These are phyloP conservation scores for Germaria angustata DNA, from an alignment of 2,888 invertebrate genomes.

Conservation along the genomic window DNA sequence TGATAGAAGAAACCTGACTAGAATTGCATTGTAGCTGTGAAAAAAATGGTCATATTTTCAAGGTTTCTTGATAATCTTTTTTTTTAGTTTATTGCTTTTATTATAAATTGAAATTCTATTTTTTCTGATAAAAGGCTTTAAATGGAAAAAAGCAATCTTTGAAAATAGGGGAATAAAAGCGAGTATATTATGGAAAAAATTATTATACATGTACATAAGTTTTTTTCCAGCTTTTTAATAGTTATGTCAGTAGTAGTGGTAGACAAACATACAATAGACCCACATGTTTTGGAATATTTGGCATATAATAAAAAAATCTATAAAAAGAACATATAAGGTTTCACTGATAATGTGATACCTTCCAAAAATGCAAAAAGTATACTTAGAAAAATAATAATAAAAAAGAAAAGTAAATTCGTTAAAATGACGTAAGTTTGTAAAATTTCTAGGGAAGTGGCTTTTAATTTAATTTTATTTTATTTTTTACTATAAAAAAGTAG, in stretches of 20 bases:
- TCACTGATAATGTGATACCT: constrained; percentile 65
- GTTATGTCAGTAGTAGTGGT: constrained; percentile 31
- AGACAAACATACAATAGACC: constrained; percentile 53
- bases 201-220: neutral
- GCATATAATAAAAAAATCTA: constrained; percentile 12
- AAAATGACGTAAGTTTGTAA: constrained; percentile 40
- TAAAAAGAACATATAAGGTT: constrained; percentile 57
- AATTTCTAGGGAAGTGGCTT: constrained; percentile 17
- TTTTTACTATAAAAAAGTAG: too few relatives aligned
- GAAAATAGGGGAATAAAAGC: constrained; percentile 56
- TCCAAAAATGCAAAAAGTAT: constrained; percentile 25
- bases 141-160: constrained; percentile 18
- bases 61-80: constrained; percentile 64
- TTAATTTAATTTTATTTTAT: too few relatives aligned
- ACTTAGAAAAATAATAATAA: neutral
- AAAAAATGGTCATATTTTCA: constrained; percentile 60
- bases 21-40: constrained; percentile 53
- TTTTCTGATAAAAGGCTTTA: constrained; percentile 43
- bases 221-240: constrained; percentile 34
- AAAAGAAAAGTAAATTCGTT: constrained; percentile 14
- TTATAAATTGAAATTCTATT: constrained; percentile 30
- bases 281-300: constrained; percentile 49
- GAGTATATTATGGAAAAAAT: constrained; percentile 18
- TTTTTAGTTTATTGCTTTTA: constrained; percentile 33
- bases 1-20: constrained; percentile 66